Evolutionary conservation across 1,140 invertebrate genomes (phyloP), one percentile per base, ranked within the genome.

Genomic region (Epicauta chinensis): DNA sequence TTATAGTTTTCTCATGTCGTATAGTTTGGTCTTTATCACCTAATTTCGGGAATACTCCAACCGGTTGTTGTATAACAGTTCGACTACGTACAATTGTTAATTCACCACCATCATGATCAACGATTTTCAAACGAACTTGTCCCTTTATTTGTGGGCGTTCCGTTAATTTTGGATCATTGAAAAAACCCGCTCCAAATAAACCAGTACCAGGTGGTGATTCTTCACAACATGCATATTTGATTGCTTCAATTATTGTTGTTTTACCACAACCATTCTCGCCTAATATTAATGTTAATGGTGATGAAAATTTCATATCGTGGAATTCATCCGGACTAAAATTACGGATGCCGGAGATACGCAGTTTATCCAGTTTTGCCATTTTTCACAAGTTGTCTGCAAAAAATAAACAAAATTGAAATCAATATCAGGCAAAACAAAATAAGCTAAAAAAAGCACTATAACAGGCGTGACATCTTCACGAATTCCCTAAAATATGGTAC

Each of bases 221-320:
- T 4, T 91, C 91, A 2, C 93, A 94, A 1, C 91, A 84, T 2
- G 89, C 86, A 75, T 88, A 98, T 64, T 93, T 93, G 1, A 99
- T 71, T 52, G 87, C 84, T 73, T 98, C 96, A 56, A 98, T 97
- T 32, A 98, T 85, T 0, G 96, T 98, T 0, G 96, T 98, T 82
- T 99, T 99, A n/a, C 97, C 97, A 66, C 93, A 97, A 35, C 97
- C 97, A 82, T 99, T 99, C 67, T 91, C 85, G 0, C 97, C 97
- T 5, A 97, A 74, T 65, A 99, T 97, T 10, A 99, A 71, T 0
- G 96, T 98, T 16, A 99, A 73, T 0, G 97, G 97, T 30, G 79
- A 81, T 10, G 81, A 79, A 73, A 99, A 98, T 38, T 77, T 73
- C 35, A 98, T 79, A 13, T 59, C 79, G 50, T 93, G 84, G 39